Evolutionary conservation across 2,113 vertebrate species (phyloP).

Genomic region (Oplegnathus fasciatus): DNA sequence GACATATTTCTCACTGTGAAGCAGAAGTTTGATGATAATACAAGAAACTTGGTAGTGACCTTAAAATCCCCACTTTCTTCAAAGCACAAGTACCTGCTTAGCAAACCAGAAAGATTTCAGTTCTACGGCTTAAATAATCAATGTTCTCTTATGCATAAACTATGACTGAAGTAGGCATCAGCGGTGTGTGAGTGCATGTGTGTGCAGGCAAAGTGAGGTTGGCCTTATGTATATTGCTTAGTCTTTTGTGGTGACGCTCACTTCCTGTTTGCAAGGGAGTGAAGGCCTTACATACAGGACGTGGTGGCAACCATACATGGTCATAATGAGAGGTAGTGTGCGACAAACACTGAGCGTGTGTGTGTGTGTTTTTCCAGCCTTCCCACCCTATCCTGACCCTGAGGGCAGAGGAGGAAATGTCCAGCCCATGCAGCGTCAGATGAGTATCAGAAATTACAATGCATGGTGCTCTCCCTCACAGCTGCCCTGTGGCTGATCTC

Average conservation of each 20-base stretch:
- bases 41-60: not conserved
- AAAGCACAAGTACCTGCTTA: not conserved
- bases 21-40: not conserved
- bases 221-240: not conserved
- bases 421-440: slow-evolving; percentile 60
- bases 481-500: not conserved
- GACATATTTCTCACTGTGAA: not conserved
- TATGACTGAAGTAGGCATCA: not conserved
- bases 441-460: slow-evolving; percentile 53
- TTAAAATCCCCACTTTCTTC: not conserved
- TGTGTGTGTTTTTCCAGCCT: slow-evolving; percentile 10
- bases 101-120: not conserved
- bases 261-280: slow-evolving; percentile 74
- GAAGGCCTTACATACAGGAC: slow-evolving; percentile 54
- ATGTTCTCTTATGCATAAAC: not conserved
- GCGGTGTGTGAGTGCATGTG: not conserved
- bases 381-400: slow-evolving; percentile 62
- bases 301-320: slow-evolving; percentile 74
- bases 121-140: not conserved
- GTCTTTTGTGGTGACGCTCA: slow-evolving; percentile 56
- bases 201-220: slow-evolving; percentile 3
- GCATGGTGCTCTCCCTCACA: not conserved
- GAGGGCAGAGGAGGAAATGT: slow-evolving; percentile 68
- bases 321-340: slow-evolving; percentile 63
- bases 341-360: slow-evolving; percentile 6